Conservation (phyloP, 2,888 invertebrate species). For the Carpatolechia fugitivella region DNA sequence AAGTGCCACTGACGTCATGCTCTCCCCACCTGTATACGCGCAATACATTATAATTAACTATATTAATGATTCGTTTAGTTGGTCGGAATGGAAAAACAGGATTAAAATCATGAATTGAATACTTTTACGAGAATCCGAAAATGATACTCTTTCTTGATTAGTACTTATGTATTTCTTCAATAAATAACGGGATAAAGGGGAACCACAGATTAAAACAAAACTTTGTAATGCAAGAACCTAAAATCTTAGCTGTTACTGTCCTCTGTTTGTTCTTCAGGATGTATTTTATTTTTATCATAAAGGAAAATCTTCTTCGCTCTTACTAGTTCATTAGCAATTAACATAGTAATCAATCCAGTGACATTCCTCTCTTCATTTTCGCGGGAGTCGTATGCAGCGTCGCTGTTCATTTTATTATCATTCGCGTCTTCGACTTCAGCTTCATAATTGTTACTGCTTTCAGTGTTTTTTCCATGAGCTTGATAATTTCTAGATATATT, state of each 20-base stretch:
- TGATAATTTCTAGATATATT: not conserved
- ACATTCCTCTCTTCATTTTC: constrained; percentile 35
- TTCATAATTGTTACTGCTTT: constrained; percentile 22
- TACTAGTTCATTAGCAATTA: constrained; percentile 57
- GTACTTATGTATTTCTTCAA: too few relatives aligned
- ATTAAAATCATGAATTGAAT: too few relatives aligned
- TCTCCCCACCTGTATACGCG: too few relatives aligned
- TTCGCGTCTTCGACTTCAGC: not conserved
- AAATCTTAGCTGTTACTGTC: constrained; percentile 19
- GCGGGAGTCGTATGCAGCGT: not conserved
- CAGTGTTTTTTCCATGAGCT: not conserved
- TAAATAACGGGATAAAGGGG: too few relatives aligned
- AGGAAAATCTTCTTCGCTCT: constrained; percentile 56
- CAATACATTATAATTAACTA: too few relatives aligned
- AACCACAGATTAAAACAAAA: too few relatives aligned
- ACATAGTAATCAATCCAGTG: constrained; percentile 49
- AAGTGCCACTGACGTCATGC: too few relatives aligned
- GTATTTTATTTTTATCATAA: constrained; percentile 63
- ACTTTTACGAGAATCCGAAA: too few relatives aligned
- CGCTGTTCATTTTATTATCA: not conserved
- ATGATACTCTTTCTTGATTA: too few relatives aligned
- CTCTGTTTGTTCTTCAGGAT: constrained; percentile 44
- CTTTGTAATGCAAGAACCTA: not conserved
- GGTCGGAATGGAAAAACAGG: too few relatives aligned
- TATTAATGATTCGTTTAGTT: too few relatives aligned